phyloP scores from a whole-genome alignment of 2,888 invertebrate species.

The Embidobia sp. region DNA sequence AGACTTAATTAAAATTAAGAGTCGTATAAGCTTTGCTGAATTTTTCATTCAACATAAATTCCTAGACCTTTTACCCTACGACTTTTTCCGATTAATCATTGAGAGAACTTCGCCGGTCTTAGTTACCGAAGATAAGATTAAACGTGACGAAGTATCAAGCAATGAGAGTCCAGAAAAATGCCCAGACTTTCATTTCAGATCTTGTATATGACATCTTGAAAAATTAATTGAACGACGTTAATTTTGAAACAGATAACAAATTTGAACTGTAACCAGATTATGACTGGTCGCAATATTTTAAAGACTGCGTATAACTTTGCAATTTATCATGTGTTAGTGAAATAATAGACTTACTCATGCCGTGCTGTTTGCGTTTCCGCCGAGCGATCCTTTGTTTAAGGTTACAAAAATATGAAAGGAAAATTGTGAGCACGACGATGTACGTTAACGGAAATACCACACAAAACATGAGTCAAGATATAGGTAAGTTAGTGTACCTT shows the following conservation, averaged over 20 bases:
- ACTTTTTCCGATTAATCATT: neutral
- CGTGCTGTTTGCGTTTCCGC: slow-evolving; percentile 58
- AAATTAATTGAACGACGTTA: neutral
- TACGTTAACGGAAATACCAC: slow-evolving; percentile 78
- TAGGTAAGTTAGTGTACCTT: slow-evolving; percentile 72
- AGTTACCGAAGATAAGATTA: neutral
- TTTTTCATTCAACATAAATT: too few relatives aligned
- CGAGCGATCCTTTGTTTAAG: slow-evolving; percentile 60
- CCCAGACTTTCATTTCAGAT: slow-evolving; percentile 15
- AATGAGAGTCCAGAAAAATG: slow-evolving; percentile 10
- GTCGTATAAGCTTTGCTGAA: too few relatives aligned
- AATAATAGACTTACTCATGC: slow-evolving; percentile 43
- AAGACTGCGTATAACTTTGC: slow-evolving; percentile 24
- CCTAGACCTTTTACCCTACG: too few relatives aligned
- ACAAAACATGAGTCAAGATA: slow-evolving; percentile 76
- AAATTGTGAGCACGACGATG: slow-evolving; percentile 75
- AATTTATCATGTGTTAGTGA: slow-evolving; percentile 35
- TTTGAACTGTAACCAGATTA: slow-evolving; percentile 1
- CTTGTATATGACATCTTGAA: slow-evolving; percentile 5
- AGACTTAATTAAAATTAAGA: too few relatives aligned
- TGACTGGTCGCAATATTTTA: slow-evolving; percentile 10
- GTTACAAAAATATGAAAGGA: slow-evolving; percentile 74
- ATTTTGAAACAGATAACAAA: slow-evolving; percentile 5
- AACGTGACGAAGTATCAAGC: neutral
- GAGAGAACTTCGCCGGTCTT: neutral